Evolutionary conservation across 1,140 invertebrate species (phyloP), one percentile per base, ranked within the genome.

Genomic region (Caenorhabditis tropicalis): DNA sequence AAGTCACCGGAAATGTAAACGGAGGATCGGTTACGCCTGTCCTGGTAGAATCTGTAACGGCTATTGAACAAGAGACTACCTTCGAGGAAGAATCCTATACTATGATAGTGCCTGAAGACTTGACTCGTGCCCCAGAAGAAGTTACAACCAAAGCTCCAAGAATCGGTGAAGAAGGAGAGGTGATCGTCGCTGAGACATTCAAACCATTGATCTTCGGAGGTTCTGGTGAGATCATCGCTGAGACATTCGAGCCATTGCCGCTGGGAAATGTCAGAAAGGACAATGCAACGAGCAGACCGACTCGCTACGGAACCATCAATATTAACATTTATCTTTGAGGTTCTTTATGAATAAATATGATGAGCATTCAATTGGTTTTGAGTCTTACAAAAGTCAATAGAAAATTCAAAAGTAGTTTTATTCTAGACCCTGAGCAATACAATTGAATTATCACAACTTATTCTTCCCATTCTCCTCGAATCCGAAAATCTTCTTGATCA

Each of bases 371-470:
- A n/a, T n/a, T n/a, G n/a, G n/a, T n/a, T n/a, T n/a, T n/a, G n/a
- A n/a, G n/a, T n/a, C n/a, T n/a, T n/a, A n/a, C n/a, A n/a, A n/a
- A n/a, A n/a, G n/a, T n/a, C n/a, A n/a, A n/a, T n/a, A n/a, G n/a
- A n/a, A n/a, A n/a, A n/a, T n/a, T n/a, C n/a, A n/a, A n/a, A n/a
- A n/a, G n/a, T n/a, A n/a, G n/a, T n/a, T n/a, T n/a, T n/a, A n/a
- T n/a, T n/a, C n/a, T n/a, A n/a, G n/a, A n/a, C n/a, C n/a, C n/a
- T n/a, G n/a, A n/a, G n/a, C n/a, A n/a, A n/a, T n/a, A n/a, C n/a
- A n/a, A n/a, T n/a, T n/a, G n/a, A n/a, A n/a, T n/a, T n/a, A n/a
- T 65, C 58, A 65, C 29, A 65, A 36, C 19, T 65, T 65, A 21
- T 65, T 65, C 19, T 65, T 65, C 29, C 16, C 24, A 10, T 6